Percentiles rank a stretch among this genome's conserved stretches.
Conservation (phyloP, 2,888 invertebrate species). For the Azorinus chamasolen region DNA sequence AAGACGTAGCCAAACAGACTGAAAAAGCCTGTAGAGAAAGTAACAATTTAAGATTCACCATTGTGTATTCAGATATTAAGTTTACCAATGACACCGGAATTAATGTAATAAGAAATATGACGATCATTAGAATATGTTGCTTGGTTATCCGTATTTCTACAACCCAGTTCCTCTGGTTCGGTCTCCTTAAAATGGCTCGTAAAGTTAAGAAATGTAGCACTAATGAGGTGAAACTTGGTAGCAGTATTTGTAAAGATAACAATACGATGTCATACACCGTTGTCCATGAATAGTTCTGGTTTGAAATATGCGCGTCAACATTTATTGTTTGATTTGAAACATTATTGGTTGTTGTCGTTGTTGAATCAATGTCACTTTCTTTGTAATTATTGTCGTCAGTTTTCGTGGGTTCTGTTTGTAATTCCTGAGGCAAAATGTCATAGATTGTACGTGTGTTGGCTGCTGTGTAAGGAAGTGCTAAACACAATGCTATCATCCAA, state of each 20-base stretch:
- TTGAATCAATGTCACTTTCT: too few species aligned
- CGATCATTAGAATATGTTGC: slow-evolving; percentile 33
- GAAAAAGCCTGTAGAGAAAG: neutral
- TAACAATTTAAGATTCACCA: neutral
- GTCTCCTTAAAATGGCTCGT: slow-evolving; percentile 19
- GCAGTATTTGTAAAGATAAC: slow-evolving; percentile 5
- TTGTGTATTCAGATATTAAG: neutral
- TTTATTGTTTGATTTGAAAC: neutral
- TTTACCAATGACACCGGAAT: slow-evolving; percentile 12
- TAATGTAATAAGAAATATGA: slow-evolving; percentile 25
- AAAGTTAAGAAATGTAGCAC: slow-evolving; percentile 20
- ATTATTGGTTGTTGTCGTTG: too few species aligned
- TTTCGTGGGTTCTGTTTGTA: too few species aligned
- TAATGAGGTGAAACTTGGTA: neutral
- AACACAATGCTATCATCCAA: slow-evolving; percentile 25
- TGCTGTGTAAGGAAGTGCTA: slow-evolving; percentile 29
- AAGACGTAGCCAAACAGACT: slow-evolving; percentile 7
- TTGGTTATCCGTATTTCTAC: slow-evolving; percentile 45
- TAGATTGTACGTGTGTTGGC: neutral
- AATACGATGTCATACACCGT: neutral
- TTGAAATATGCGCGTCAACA: neutral
- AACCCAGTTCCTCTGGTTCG: slow-evolving; percentile 46
- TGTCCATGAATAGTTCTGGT: neutral
- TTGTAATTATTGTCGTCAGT: too few species aligned
- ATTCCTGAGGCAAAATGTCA: neutral